Percentiles rank a stretch among this genome's conserved stretches.
phyloP scores from a whole-genome alignment of 2,888 invertebrate genomes.

The Acrobasis suavella region DNA sequence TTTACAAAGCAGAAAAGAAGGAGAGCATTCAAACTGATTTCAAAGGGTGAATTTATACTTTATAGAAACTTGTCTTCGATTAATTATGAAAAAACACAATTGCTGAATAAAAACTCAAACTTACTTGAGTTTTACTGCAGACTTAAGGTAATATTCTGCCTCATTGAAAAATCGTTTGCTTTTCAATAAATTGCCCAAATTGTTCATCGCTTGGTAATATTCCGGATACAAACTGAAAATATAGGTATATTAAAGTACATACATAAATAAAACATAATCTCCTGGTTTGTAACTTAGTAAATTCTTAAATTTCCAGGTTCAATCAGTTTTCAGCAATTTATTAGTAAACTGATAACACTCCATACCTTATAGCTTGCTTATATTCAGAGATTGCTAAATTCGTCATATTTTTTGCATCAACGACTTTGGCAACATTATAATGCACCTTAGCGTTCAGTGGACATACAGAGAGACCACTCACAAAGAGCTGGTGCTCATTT shows the following conservation, averaged over 20 bases:
- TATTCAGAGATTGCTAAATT: conserved; percentile 90
- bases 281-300: not conserved
- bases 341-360: too few species aligned
- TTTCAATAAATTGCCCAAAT: conserved; percentile 93
- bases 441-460: conserved; percentile 96
- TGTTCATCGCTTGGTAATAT: conserved; percentile 97
- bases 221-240: conserved; percentile 86
- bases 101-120: conserved; percentile 29
- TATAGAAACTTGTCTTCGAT: too few species aligned
- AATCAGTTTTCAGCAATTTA: not conserved
- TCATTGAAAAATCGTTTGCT: conserved; percentile 85
- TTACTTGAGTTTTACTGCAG: conserved; percentile 89
- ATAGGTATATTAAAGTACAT: not conserved
- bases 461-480: conserved; percentile 92
- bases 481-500: conserved; percentile 89
- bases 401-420: conserved; percentile 87
- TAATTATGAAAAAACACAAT: not conserved
- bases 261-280: too few species aligned
- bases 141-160: conserved; percentile 87
- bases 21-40: too few species aligned
- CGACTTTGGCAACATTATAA: conserved; percentile 96
- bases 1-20: too few species aligned
- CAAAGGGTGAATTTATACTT: too few species aligned
- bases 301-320: not conserved
- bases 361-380: conserved; percentile 86